Evolutionary conservation across 2,113 vertebrate genomes (phyloP).

Genomic region (Spermophilus dauricus): DNA sequence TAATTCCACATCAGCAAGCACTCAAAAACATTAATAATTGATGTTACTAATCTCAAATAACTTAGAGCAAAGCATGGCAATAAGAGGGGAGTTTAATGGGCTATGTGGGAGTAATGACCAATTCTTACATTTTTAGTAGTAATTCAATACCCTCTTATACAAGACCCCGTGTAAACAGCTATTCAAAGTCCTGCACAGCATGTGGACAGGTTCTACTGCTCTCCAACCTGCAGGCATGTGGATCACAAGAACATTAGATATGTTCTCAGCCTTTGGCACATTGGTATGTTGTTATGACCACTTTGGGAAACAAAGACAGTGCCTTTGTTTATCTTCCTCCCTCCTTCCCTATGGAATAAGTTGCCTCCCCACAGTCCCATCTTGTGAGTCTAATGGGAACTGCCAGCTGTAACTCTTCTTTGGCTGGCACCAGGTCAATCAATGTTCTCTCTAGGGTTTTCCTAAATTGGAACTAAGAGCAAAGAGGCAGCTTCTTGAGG

Average conservation of each 20-base stretch:
- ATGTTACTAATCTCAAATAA: conserved; percentile 70
- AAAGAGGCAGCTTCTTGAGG: conserved; percentile 48
- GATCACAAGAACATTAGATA: conserved; percentile 25
- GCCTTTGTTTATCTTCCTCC: conserved; percentile 7
- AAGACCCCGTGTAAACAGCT: background rate
- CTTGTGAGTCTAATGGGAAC: background rate
- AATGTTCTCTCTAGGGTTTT: background rate
- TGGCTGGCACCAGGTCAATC: conserved; percentile 15
- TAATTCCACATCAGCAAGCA: conserved; percentile 58
- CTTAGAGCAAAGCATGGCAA: conserved; percentile 71
- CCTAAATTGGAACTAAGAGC: conserved; percentile 39
- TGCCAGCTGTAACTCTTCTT: conserved; percentile 19
- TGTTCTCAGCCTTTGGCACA: background rate
- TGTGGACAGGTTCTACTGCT: background rate
- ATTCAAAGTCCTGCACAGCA: background rate
- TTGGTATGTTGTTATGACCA: background rate
- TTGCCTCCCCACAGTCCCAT: background rate
- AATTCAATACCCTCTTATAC: conserved; percentile 45
- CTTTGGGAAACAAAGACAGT: background rate
- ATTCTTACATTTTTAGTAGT: conserved; percentile 13
- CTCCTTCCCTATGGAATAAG: conserved; percentile 28
- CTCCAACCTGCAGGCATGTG: background rate
- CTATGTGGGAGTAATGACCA: conserved; percentile 44
- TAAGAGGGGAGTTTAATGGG: background rate
- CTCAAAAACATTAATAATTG: conserved; percentile 78